Evolutionary conservation across 2,888 invertebrate genomes (phyloP).

Genomic region (Microctonus brassicae): DNA sequence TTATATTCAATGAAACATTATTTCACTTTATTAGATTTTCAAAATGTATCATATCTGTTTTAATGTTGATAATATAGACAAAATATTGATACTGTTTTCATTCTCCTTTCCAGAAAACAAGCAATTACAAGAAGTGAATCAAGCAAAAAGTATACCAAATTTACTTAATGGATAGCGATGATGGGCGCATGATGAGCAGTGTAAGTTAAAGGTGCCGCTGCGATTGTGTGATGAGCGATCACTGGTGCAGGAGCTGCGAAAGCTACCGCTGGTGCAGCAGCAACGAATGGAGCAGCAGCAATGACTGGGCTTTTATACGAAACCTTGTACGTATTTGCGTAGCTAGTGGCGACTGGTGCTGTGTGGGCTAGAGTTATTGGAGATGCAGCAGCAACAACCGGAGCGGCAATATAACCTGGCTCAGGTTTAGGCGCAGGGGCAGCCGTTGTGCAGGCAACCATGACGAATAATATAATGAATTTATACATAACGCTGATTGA

Average conservation of each 20-base stretch:
- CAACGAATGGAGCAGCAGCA: constrained; percentile 57
- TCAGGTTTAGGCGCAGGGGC: constrained; percentile 62
- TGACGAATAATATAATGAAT: constrained; percentile 54
- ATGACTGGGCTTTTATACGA: constrained; percentile 59
- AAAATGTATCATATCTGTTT: no score
- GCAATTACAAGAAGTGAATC: background rate
- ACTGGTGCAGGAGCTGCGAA: constrained; percentile 61
- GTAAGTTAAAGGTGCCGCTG: constrained; percentile 52
- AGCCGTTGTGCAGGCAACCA: constrained; percentile 68
- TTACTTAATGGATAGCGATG: constrained; percentile 62
- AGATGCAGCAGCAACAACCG: constrained; percentile 55
- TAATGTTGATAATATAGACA: no score
- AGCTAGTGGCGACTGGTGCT: constrained; percentile 76
- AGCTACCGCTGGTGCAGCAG: constrained; percentile 57
- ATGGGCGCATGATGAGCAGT: constrained; percentile 67
- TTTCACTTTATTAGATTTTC: no score
- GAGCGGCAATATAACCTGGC: constrained; percentile 59
- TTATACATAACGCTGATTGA: constrained; percentile 55
- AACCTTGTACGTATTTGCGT: constrained; percentile 77
- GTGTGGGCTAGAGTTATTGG: constrained; percentile 61
- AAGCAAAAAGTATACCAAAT: background rate
- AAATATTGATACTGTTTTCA: background rate
- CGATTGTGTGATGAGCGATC: constrained; percentile 49
- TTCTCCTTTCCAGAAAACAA: no score
- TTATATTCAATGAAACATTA: no score